These are phyloP conservation scores for Sarcophaga subvicina DNA, from an alignment of 2,888 invertebrate genomes.

Conservation along the genomic window DNA sequence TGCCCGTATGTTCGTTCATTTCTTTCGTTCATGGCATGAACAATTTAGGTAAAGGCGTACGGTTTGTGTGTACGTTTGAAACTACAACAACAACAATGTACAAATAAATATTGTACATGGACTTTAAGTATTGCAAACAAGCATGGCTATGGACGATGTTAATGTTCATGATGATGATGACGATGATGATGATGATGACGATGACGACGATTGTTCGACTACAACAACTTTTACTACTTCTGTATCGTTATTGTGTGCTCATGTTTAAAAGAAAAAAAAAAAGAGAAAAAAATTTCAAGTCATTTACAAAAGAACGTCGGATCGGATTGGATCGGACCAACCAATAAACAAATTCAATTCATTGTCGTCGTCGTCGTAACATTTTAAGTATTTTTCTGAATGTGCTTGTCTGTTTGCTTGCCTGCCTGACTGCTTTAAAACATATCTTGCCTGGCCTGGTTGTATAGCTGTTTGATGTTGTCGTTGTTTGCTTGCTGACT, in stretches of 20 bases:
- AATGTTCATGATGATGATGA: too few species aligned
- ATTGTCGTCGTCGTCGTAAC: slow-evolving; percentile 62
- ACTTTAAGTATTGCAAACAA: background rate
- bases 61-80: too few species aligned
- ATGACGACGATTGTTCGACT: slow-evolving; percentile 19
- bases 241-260: background rate
- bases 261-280: too few species aligned
- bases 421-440: background rate
- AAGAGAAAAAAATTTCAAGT: background rate
- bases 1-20: too few species aligned
- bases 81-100: background rate
- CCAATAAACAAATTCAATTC: slow-evolving; percentile 40
- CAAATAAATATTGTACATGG: background rate
- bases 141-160: background rate
- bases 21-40: slow-evolving; percentile 66
- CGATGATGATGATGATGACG: background rate
- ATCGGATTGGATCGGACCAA: background rate
- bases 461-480: slow-evolving; percentile 10
- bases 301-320: slow-evolving; percentile 5
- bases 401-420: slow-evolving; percentile 10
- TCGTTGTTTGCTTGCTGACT: background rate
- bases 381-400: slow-evolving; percentile 53
- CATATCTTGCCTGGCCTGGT: background rate
- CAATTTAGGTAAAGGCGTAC: slow-evolving; percentile 57
- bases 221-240: slow-evolving; percentile 37